phyloP scores from a whole-genome alignment of 2,888 invertebrate species.

The Polydrusus tereticollis region DNA sequence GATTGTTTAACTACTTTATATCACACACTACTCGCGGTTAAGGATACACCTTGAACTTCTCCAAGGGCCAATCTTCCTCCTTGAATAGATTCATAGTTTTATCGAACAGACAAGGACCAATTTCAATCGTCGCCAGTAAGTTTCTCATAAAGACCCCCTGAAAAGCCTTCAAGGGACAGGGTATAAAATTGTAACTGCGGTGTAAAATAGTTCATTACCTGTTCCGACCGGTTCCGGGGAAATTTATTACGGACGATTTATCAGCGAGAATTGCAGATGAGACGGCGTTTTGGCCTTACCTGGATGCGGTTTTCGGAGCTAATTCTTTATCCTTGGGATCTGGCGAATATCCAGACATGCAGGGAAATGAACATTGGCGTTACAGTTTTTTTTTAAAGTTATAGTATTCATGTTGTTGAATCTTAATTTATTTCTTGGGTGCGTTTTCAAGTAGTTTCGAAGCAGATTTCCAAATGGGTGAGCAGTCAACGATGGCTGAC shows the following conservation, averaged over 20 bases:
- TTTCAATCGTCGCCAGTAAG: constrained; percentile 19
- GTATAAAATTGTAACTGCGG: constrained; percentile 48
- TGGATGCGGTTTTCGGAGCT: constrained; percentile 45
- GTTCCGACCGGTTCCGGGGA: constrained; percentile 47
- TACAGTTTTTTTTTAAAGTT: background rate
- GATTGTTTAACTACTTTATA: no score
- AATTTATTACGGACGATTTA: constrained; percentile 64
- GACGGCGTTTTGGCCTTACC: constrained; percentile 63
- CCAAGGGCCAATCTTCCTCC: background rate
- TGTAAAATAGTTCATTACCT: constrained; percentile 49
- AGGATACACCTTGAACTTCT: background rate
- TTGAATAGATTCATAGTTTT: constrained; percentile 21
- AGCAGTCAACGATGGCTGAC: no score
- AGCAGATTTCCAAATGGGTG: no score
- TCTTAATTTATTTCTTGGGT: no score
- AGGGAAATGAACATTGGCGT: constrained; percentile 26
- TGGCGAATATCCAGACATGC: constrained; percentile 36
- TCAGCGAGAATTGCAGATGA: constrained; percentile 66
- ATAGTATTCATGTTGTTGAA: background rate
- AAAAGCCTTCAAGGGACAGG: constrained; percentile 36
- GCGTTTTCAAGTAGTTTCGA: no score
- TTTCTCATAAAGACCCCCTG: constrained; percentile 23
- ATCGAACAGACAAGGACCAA: constrained; percentile 23
- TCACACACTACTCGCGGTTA: no score
- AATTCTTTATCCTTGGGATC: constrained; percentile 45